Evolutionary conservation across 2,797 vertebrate species (phyloP), one percentile per base, ranked within the genome.

Genomic region (Selene dorsalis): DNA sequence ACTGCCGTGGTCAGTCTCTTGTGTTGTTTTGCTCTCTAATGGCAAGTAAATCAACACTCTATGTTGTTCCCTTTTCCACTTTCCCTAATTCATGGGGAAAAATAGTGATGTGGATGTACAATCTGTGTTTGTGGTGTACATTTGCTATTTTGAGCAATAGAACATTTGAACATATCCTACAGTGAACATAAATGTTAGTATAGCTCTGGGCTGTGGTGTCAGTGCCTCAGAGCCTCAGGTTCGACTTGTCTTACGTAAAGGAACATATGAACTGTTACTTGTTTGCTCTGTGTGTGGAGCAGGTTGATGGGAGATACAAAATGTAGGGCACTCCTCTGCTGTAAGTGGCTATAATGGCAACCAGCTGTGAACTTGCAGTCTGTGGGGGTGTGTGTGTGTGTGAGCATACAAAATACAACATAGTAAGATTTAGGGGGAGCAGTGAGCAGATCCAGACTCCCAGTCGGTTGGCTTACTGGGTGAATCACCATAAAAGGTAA

Each of bases 281-380:
- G 56, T 77, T 84, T 68, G 65, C 65, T 47, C 6, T 75, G 53
- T 77, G 62, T 69, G 60, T 76, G 63, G 73, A 78, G 67, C 88
- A 89, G 91, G 90, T 92, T 93, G 88, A 87, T 8, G 30, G 39
- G 60, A 82, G 84, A 87, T 77, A 50, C 62, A 85, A 87, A 92
- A 91, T 89, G 75, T 82, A 89, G 86, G 89, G 69, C 87, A 83
- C 41, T 82, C 50, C 70, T 87, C 84, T 74, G 79, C 83, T 65
- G 58, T 90, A 91, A 91, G 90, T 84, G 81, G 76, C 87, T 63
- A 20, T 94, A 96, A 95, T 94, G n/a, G 84, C 87, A 92, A 92
- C 88, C 94, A 95, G 93, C 93, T 95, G 95, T 88, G 84, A 90
- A 83, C 84, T 79, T 81, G 84, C 39, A 57, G 4, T 8, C 26